phyloP scores from a whole-genome alignment of 2,888 invertebrate species.

The Oegoconia quadripuncta region DNA sequence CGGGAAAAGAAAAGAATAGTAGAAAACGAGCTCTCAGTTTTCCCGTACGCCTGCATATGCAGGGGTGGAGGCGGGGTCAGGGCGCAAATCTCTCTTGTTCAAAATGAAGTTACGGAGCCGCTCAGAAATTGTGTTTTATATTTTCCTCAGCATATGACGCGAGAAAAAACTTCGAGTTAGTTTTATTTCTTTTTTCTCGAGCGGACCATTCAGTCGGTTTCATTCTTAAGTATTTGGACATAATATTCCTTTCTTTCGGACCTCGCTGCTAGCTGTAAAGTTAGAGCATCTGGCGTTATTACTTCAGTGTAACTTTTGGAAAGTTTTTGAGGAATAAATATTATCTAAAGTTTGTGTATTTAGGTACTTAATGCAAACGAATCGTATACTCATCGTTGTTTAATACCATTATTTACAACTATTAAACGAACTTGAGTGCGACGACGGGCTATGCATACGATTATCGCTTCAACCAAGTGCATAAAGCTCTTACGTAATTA shows the following conservation, averaged over 20 bases:
- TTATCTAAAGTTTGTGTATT: not conserved
- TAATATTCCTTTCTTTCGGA: conserved; percentile 28
- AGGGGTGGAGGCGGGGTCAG: conserved; percentile 35
- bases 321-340: not conserved
- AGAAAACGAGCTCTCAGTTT: conserved; percentile 26
- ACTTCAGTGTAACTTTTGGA: not conserved
- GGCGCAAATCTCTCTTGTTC: conserved; percentile 61
- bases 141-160: conserved; percentile 51
- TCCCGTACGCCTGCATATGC: conserved; percentile 56
- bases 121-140: conserved; percentile 66
- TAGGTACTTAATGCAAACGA: conserved; percentile 4
- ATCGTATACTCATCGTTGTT: conserved; percentile 5
- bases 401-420: conserved; percentile 31
- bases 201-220: conserved; percentile 28
- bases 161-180: conserved; percentile 54
- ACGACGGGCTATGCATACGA: conserved; percentile 50
- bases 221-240: conserved; percentile 24
- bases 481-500: conserved; percentile 58
- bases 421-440: conserved; percentile 42
- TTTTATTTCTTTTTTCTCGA: conserved; percentile 41
- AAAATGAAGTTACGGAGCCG: conserved; percentile 68
- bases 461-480: conserved; percentile 45
- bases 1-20: conserved; percentile 49
- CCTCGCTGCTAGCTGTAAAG: not conserved
- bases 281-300: not conserved